Percentiles rank a stretch among this genome's conserved stretches.
These are phyloP conservation scores for Pelmatolapia mariae DNA, from an alignment of 2,113 vertebrate species.

Conservation along the genomic window DNA sequence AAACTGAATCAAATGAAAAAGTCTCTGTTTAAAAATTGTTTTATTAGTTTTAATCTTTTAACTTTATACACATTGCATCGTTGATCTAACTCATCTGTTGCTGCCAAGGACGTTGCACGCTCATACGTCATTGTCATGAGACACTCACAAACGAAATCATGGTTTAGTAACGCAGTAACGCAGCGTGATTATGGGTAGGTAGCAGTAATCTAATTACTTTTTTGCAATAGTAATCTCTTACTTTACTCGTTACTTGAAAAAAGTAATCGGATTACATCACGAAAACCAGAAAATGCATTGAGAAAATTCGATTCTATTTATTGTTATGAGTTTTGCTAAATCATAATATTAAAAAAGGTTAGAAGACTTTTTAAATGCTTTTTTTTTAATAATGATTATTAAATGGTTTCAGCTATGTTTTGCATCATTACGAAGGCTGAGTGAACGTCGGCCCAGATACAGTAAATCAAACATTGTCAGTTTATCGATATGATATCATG, in stretches of 20 bases:
- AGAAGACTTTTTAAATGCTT: background rate
- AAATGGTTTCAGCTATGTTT: background rate
- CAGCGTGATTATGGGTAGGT: background rate
- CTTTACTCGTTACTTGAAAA: background rate
- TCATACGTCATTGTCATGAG: background rate
- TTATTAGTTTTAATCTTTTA: background rate
- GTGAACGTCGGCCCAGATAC: background rate
- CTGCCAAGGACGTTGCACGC: background rate
- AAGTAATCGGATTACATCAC: background rate
- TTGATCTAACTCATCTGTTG: background rate
- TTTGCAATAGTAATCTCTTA: background rate
- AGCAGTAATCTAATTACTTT: background rate
- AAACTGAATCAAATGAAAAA: background rate
- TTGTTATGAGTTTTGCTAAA: background rate
- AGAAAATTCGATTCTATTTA: background rate
- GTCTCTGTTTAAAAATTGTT: background rate
- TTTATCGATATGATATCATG: background rate
- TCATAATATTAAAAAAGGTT: background rate
- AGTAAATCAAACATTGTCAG: slow-evolving; percentile 11
- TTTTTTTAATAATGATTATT: background rate
- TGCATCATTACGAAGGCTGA: background rate
- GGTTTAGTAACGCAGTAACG: background rate
- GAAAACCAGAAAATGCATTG: background rate
- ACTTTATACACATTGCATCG: background rate
- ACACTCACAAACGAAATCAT: background rate